These are phyloP conservation scores for Elysia chlorotica DNA, from an alignment of 1,140 invertebrate species.

Conservation along the genomic window DNA sequence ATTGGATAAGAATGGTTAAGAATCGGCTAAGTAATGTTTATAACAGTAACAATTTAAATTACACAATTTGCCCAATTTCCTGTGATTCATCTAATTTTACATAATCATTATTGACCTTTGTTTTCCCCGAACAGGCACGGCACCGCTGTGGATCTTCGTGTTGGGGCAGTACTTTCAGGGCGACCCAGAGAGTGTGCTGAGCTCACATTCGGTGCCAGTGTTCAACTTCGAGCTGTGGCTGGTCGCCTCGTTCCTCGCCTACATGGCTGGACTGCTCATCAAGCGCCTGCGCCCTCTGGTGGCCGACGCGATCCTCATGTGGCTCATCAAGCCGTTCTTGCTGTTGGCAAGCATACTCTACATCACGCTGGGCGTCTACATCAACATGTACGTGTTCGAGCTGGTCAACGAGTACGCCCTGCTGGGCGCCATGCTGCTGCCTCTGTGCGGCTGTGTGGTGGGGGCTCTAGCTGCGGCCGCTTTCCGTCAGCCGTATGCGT, in stretches of 20 bases:
- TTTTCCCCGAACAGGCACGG: slow-evolving; percentile 44
- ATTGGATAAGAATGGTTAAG: too few species aligned
- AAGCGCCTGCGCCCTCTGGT: slow-evolving; percentile 45
- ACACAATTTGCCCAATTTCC: too few species aligned
- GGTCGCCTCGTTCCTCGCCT: slow-evolving; percentile 48
- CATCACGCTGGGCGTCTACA: slow-evolving; percentile 58
- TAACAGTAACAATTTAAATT: too few species aligned
- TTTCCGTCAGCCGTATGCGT: slow-evolving; percentile 43
- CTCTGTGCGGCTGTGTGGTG: slow-evolving; percentile 46
- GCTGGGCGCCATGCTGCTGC: slow-evolving; percentile 47
- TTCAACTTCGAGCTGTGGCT: slow-evolving; percentile 58
- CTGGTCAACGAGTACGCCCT: slow-evolving; percentile 41
- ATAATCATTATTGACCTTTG: too few species aligned
- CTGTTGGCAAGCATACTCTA: slow-evolving; percentile 56
- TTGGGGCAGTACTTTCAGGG: slow-evolving; percentile 53
- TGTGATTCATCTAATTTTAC: too few species aligned
- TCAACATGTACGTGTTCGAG: slow-evolving; percentile 59
- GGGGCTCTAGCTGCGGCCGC: slow-evolving; percentile 39
- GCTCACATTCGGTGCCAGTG: slow-evolving; percentile 42
- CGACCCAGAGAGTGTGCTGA: slow-evolving; percentile 30
- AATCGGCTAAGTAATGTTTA: too few species aligned
- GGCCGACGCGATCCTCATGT: slow-evolving; percentile 52
- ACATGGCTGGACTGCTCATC: slow-evolving; percentile 47
- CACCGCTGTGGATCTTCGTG: slow-evolving; percentile 56
- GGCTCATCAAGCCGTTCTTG: slow-evolving; percentile 56